These are phyloP conservation scores for Nephotettix cincticeps DNA, from an alignment of 1,140 invertebrate species.

Conservation along the genomic window DNA sequence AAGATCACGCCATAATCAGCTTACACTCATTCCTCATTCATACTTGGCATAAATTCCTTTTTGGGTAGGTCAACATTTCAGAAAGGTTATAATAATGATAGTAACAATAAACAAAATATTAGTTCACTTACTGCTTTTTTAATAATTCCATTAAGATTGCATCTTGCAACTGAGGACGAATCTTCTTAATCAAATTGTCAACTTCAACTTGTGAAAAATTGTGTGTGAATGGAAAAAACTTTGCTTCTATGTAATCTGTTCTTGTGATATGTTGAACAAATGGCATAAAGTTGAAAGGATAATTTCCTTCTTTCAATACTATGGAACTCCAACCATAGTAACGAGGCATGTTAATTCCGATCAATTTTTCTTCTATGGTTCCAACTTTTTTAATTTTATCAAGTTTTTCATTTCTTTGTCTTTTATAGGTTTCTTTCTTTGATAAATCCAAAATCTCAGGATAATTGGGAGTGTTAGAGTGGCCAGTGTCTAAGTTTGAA, in stretches of 20 bases:
- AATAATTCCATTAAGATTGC: conserved; percentile 56
- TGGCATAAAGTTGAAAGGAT: conserved; percentile 66
- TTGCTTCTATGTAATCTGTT: conserved; percentile 59
- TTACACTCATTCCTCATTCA: too few species aligned
- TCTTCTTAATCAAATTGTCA: conserved; percentile 49
- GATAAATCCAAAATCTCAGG: conserved; percentile 33
- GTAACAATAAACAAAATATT: too few species aligned
- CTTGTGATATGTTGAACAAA: conserved; percentile 69
- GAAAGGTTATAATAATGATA: too few species aligned
- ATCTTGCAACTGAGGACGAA: conserved; percentile 60
- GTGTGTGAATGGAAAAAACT: conserved; percentile 50
- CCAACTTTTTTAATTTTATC: conserved; percentile 57
- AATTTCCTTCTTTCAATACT: conserved; percentile 56
- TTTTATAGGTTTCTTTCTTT: conserved; percentile 2
- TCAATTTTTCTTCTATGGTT: conserved; percentile 79
- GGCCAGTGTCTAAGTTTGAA: conserved; percentile 16
- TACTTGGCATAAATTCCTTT: too few species aligned
- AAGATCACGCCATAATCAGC: conserved; percentile 23
- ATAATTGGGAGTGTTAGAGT: conserved; percentile 27
- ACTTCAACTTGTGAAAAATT: conserved; percentile 40
- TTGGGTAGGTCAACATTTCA: too few species aligned
- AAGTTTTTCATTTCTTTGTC: conserved; percentile 21
- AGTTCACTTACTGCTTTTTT: conserved; percentile 52
- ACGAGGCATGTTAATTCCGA: conserved; percentile 74
- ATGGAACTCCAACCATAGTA: conserved; percentile 74